Percentiles rank a stretch among this genome's conserved stretches.
Conservation (phyloP, 2,888 invertebrate species). For the Netelia fuscicornis region DNA sequence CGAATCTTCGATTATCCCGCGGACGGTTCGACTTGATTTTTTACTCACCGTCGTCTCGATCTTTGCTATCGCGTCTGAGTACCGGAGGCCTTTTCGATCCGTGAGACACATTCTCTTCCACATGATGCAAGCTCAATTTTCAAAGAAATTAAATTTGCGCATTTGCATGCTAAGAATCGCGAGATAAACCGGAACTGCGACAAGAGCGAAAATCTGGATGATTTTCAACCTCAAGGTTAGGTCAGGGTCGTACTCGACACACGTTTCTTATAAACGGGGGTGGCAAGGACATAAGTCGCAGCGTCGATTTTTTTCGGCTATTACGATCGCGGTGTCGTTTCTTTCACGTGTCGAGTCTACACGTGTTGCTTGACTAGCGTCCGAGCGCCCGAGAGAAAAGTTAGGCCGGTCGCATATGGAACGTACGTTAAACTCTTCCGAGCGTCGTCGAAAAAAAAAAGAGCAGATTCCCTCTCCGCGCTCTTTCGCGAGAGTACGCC, state of each 20-base stretch:
- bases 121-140: not conserved
- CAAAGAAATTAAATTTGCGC: not conserved
- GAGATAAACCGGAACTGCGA: not conserved
- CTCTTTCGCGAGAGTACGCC: slow-evolving; percentile 71
- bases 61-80: not conserved
- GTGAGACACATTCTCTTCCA: not conserved
- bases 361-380: slow-evolving; percentile 29
- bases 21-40: slow-evolving; percentile 54
- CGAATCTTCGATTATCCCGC: slow-evolving; percentile 75
- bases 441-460: slow-evolving; percentile 9
- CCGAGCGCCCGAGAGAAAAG: slow-evolving; percentile 26
- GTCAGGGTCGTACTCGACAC: not conserved
- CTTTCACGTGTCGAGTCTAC: not conserved
- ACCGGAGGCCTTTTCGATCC: not conserved
- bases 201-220: not conserved
- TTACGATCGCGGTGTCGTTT: slow-evolving; percentile 7
- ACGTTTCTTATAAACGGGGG: not conserved
- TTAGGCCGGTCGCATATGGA: slow-evolving; percentile 28
- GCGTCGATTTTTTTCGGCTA: not conserved
- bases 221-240: slow-evolving; percentile 1
- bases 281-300: not conserved
- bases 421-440: not conserved
- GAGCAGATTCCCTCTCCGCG: slow-evolving; percentile 6
- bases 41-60: not conserved
- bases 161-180: slow-evolving; percentile 5